Percentiles rank a stretch among this genome's conserved stretches.
Evolutionary conservation across 2,797 vertebrate species (phyloP).

Genomic region (Rhynchonycteris naso): DNA sequence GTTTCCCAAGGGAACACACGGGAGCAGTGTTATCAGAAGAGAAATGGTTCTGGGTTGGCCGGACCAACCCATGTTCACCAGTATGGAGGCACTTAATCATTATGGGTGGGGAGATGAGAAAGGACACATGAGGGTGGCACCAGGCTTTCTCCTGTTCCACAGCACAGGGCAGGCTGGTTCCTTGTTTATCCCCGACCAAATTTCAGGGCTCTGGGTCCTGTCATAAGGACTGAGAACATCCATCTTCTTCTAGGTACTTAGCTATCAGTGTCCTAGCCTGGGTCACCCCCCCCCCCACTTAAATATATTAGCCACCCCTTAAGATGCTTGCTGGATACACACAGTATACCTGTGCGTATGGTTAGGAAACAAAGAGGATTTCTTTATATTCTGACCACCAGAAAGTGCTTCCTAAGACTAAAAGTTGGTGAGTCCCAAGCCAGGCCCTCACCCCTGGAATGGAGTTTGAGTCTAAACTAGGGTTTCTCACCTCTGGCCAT

Average conservation of each 20-base stretch:
- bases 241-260: background rate
- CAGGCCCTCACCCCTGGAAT: background rate
- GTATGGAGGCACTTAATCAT: background rate
- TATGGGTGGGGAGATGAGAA: background rate
- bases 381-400: background rate
- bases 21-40: background rate
- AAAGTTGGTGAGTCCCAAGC: background rate
- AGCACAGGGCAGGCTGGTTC: background rate
- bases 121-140: fast-evolving
- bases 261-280: background rate
- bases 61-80: background rate
- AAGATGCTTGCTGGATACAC: background rate
- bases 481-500: background rate
- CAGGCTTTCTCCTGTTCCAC: background rate
- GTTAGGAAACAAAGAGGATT: background rate
- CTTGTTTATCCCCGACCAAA: background rate
- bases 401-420: background rate
- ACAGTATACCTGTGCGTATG: background rate
- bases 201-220: background rate
- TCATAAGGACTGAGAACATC: background rate
- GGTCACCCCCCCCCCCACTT: background rate
- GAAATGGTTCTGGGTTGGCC: background rate
- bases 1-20: background rate
- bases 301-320: background rate
- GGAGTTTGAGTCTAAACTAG: background rate